phyloP scores from a whole-genome alignment of 2,113 vertebrate species.

The Hylia prasina region DNA sequence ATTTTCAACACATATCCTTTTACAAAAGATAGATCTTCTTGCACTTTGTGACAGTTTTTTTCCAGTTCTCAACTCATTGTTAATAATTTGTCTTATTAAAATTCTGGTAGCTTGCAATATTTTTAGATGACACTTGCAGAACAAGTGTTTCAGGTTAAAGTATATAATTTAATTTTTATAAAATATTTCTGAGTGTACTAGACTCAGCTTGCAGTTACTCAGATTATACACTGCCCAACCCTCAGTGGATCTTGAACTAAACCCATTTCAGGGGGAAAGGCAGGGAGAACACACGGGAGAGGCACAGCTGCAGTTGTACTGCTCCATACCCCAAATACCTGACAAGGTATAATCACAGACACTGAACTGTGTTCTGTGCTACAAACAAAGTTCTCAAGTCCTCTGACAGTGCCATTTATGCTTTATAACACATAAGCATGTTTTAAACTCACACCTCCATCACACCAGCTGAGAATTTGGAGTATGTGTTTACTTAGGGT shows the following conservation, averaged over 20 bases:
- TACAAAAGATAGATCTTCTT: not conserved
- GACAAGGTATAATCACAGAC: not conserved
- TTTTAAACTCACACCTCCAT: not conserved
- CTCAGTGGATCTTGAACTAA: not conserved
- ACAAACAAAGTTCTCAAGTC: not conserved
- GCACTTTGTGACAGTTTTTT: not conserved
- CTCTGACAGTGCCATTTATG: not conserved
- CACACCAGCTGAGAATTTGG: not conserved
- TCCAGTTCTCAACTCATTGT: not conserved
- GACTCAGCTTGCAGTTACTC: not conserved
- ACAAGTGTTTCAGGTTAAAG: not conserved
- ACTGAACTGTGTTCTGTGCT: not conserved
- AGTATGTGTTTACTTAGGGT: not conserved
- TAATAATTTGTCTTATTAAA: not conserved
- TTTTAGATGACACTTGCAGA: not conserved
- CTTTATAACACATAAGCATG: not conserved
- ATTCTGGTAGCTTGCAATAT: not conserved
- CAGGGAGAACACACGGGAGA: not conserved
- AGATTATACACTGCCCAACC: not conserved
- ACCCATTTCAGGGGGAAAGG: not conserved
- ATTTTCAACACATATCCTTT: not conserved
- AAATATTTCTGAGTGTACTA: not conserved
- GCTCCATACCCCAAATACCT: not conserved
- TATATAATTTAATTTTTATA: not conserved
- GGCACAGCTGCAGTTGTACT: not conserved